Base-by-base conservation (phyloP, 2,888 invertebrate species). In the Brenthis daphne region DNA sequence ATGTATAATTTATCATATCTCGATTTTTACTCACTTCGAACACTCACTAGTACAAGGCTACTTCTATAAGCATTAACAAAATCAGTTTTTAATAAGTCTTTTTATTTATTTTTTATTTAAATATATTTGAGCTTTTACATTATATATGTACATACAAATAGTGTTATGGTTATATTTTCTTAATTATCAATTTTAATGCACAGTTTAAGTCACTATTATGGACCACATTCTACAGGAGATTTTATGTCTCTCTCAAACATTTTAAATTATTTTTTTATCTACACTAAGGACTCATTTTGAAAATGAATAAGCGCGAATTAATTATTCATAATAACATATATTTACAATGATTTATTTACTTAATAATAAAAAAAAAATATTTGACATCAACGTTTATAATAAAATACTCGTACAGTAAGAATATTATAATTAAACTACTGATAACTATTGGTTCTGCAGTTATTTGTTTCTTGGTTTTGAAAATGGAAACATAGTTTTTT, bases 141-240 rank as follows among this genome's bases (percentile, higher is more conserved):
- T 87, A 86, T 83, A 82, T 91, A 90, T 90, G 75, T 89, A 90
- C 88, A 88, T 77, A 69, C 47, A 65, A 58, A 78, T 75, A 76
- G 80, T 79, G 78, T 82, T 78, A 82, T 81, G 78, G 80, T 83
- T 83, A 81, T 76, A 75, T 77, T 80, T 83, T 80, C 83, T 79
- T 86, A 86, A 83, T 85, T 84, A 85, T 82, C 77, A 82, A 80
- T 89, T 90, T 78, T 92, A 92, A 91, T 90, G 88, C 90, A 90
- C 88, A 85, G 85, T 86, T 85, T 93, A 92, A 92, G 90, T 92
- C 91, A 91, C 90, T 92, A 91, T 81, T 85, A 88, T 93, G 93
- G 93, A 92, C 93, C 93, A 88, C 92, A 82, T 86, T 88, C 91
- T 91, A 92, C 88, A 78, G 82, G 88, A 73, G 71, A 69, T 63